Evolutionary conservation across 2,888 invertebrate genomes (phyloP), one percentile per base, ranked within the genome.

Genomic region (Eupithecia exiguata): DNA sequence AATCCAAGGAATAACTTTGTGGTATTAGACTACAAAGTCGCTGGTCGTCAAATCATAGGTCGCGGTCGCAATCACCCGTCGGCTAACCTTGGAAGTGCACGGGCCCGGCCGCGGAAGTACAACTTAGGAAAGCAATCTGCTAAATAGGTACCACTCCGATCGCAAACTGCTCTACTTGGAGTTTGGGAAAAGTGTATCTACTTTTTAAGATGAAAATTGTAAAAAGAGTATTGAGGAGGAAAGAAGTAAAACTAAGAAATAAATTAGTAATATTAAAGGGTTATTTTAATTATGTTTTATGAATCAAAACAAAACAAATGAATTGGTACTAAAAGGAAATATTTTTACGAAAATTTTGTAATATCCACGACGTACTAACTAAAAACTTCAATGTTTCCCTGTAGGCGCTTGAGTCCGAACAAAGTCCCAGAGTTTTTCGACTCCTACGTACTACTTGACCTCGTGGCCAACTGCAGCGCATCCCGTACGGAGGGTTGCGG

Each of bases 81-180:
- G 53, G 68, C 53, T 68, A 68, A 66, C 68, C 58, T 21, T 66
- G 77, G 71, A 77, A 78, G 77, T 78, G 77, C 78, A 78, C 30
- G 77, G 80, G 80, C 82, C 72, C 68, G 79, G 80, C 76, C 81
- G 81, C 82, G 81, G 73, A 93, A 93, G 92, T 92, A 93, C 91
- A 93, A 92, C 94, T 94, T 93, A 93, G 92, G 92, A 92, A 94
- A 94, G 94, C 94, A 94, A 94, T 94, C 94, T 94, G 70, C 74
- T 80, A 80, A 82, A 81, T 78, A 79, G 69, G 73, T 63, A 80
- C 81, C 75, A 63, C 36, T 5, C n/a, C 61, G 58, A 6, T 43
- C 16, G 67, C 49, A 75, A 58, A 66, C 46, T 75, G 69, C 73
- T 72, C 73, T 70, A 77, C 72, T 67, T 74, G 7, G 10, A 25